Percentiles rank a stretch among this genome's conserved stretches.
phyloP scores from a whole-genome alignment of 2,113 vertebrate species.

The Petromus typicus region DNA sequence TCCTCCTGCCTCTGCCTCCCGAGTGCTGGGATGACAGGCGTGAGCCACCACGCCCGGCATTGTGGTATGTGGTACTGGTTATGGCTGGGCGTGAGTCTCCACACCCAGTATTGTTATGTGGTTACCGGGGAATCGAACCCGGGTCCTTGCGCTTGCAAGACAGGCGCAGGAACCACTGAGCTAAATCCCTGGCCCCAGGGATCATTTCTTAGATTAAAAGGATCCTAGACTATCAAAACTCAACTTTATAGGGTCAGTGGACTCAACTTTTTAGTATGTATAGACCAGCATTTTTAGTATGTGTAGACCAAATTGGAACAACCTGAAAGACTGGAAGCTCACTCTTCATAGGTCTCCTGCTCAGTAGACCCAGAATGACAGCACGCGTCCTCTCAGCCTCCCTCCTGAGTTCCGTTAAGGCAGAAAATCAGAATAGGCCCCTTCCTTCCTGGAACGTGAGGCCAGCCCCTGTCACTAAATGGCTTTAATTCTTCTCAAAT shows the following conservation, averaged over 20 bases:
- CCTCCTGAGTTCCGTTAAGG: not conserved
- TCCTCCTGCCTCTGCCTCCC: too few relatives aligned
- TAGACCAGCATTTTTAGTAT: not conserved
- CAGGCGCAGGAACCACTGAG: too few relatives aligned
- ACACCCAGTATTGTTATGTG: too few relatives aligned
- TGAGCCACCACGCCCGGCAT: too few relatives aligned
- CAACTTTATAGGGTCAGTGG: not conserved
- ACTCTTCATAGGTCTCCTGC: not conserved
- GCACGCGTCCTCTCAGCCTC: not conserved
- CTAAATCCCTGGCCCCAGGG: too few relatives aligned
- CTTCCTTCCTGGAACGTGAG: not conserved
- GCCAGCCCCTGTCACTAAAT: not conserved
- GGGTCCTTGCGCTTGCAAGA: too few relatives aligned
- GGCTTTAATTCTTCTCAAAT: not conserved
- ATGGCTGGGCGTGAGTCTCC: too few relatives aligned
- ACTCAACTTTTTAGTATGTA: not conserved
- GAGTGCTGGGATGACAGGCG: too few relatives aligned
- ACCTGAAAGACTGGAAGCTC: not conserved
- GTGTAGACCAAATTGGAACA: slow-evolving; percentile 1
- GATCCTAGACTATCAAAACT: slow-evolving; percentile 12
- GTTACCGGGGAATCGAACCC: too few relatives aligned
- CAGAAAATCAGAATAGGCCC: not conserved
- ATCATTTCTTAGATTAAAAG: slow-evolving; percentile 56
- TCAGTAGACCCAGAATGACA: not conserved
- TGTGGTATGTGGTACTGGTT: too few relatives aligned